Evolutionary conservation across 2,888 invertebrate genomes (phyloP), one percentile per base, ranked within the genome.

Genomic region (Caenorhabditis sp.): DNA sequence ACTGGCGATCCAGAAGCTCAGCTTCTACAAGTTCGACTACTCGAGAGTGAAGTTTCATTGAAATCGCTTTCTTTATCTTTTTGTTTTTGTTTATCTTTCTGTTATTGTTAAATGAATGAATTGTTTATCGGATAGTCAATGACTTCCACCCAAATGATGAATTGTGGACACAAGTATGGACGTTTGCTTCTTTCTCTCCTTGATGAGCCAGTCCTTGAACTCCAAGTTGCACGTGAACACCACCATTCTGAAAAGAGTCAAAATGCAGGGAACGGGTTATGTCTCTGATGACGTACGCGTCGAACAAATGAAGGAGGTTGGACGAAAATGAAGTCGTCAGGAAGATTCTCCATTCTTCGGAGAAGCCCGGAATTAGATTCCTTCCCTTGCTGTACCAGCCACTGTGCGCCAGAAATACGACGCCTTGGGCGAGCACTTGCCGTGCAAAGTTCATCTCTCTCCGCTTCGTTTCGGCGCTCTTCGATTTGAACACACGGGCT

Each of bases 381-480:
- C 59, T 45, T 45, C 59, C 59, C 6, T 35, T 8, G 26, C 46
- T 35, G 24, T 59, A 59, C 45, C 59, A 59, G 24, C 30, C 30
- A 11, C 32, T 43, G 27, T 59, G 59, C 15, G 24, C 30, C 30
- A 59, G 8, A 9, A 20, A 59, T 11, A 59, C 59, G 17, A 24
- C 20, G 13, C 59, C 59, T 35, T 59, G 59, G 11, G 27, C 46
- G 7, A 59, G 22, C 2, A 59, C 59, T 22, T 59, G 59, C 24
- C 46, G 45, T 3, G 59, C 59, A 20, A 59, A 59, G 24, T 46
- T 59, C 59, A 59, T 46, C 24, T 59, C 59, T 15, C 59, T 11
- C 0, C 46, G 45, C 24, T 59, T 59, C 24, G 30, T 56, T 39
- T 56, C 56, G 9, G 56, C 45, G 17, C 43, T 41, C 35, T 59